phyloP scores from a whole-genome alignment of 1,140 invertebrate species.

The Belonocnema kinseyi region DNA sequence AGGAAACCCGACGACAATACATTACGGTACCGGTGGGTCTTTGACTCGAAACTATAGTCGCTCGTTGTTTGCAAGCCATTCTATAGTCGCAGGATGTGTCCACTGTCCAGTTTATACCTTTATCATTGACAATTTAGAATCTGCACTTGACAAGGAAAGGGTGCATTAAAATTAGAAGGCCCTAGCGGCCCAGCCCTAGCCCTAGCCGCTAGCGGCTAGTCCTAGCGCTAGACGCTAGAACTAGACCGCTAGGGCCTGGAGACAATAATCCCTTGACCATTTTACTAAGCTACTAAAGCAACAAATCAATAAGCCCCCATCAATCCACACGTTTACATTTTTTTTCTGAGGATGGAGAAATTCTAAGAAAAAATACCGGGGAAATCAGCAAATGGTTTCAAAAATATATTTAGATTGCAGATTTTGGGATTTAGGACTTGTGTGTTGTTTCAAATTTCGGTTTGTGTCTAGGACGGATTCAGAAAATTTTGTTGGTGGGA shows the following conservation, averaged over 20 bases:
- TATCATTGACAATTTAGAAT: not conserved
- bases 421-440: too few species aligned
- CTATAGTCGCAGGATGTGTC: not conserved
- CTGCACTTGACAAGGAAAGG: not conserved
- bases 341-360: not conserved
- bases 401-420: too few species aligned
- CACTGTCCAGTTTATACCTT: conserved; percentile 19
- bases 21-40: conserved; percentile 28
- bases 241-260: too few species aligned
- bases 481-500: too few species aligned
- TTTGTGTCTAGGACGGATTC: too few species aligned
- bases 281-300: not conserved
- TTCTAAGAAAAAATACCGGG: not conserved
- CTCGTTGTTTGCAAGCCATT: not conserved
- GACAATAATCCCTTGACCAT: conserved; percentile 4
- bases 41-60: not conserved
- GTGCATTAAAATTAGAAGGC: conserved; percentile 11
- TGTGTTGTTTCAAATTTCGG: too few species aligned
- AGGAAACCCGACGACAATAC: conserved; percentile 42
- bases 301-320: not conserved
- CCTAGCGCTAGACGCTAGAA: too few species aligned
- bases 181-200: not conserved
- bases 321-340: not conserved
- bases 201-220: too few species aligned
- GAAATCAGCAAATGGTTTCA: too few species aligned